phyloP scores from a whole-genome alignment of 1,140 invertebrate genomes.

The Heliconius hermathena region DNA sequence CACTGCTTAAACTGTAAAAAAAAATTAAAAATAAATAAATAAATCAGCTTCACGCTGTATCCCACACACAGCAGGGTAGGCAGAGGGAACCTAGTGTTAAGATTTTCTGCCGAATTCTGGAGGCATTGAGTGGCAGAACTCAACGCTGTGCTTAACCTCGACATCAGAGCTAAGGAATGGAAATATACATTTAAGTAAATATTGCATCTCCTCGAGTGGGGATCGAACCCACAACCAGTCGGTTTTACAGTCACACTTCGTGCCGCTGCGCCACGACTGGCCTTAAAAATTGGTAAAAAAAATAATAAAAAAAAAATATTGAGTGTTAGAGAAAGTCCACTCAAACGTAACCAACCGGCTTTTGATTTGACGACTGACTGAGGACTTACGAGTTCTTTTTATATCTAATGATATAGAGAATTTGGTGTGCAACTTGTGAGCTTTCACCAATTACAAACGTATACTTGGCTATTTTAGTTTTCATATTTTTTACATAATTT shows the following conservation, averaged over 20 bases:
- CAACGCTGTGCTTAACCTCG: too few species aligned
- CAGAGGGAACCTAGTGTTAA: too few species aligned
- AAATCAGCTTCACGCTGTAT: too few species aligned
- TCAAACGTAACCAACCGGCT: slow-evolving; percentile 15
- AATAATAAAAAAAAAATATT: slow-evolving; percentile 19
- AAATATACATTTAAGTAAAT: too few species aligned
- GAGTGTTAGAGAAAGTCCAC: slow-evolving; percentile 17
- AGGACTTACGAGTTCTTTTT: not conserved
- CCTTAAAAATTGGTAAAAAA: slow-evolving; percentile 20
- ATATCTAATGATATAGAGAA: not conserved
- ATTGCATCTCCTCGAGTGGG: too few species aligned
- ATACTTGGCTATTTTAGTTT: not conserved
- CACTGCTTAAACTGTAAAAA: slow-evolving; percentile 82
- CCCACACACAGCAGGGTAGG: too few species aligned
- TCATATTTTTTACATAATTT: not conserved
- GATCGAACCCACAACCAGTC: too few species aligned
- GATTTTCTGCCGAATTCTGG: too few species aligned
- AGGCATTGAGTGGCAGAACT: too few species aligned
- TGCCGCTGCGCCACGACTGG: too few species aligned
- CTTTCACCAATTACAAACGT: not conserved
- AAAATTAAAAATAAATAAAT: slow-evolving; percentile 40
- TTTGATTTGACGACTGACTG: not conserved
- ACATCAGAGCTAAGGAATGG: too few species aligned
- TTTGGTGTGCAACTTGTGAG: not conserved
- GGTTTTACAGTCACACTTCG: too few species aligned